Conservation (phyloP, 2,888 invertebrate species). For the Pasiphila rectangulata region DNA sequence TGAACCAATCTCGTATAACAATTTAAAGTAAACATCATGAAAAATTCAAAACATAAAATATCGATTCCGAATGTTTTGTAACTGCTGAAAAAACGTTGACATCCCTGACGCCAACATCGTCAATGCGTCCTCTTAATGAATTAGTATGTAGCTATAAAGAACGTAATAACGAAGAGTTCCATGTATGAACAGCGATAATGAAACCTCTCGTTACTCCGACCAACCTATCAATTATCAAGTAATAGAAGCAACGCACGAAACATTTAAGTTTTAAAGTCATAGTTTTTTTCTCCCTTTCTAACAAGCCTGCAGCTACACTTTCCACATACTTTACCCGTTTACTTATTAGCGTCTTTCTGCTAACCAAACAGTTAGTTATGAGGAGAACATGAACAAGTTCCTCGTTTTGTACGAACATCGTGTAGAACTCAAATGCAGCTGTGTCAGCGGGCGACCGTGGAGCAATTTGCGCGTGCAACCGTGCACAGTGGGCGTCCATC, state of each 20-base stretch:
- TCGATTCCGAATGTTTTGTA: too few relatives aligned
- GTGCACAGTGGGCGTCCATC: constrained; percentile 70
- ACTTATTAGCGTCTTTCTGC: constrained; percentile 43
- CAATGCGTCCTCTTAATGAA: too few relatives aligned
- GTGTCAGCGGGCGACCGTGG: constrained; percentile 62
- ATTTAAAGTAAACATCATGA: too few relatives aligned
- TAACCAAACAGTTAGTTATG: constrained; percentile 49
- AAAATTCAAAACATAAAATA: too few relatives aligned
- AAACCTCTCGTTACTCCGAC: neutral
- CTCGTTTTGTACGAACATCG: constrained; percentile 56
- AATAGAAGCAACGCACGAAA: neutral
- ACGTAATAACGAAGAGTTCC: too few relatives aligned
- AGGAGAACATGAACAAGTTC: constrained; percentile 44
- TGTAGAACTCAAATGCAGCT: constrained; percentile 51
- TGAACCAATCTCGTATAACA: too few relatives aligned
- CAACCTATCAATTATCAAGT: neutral
- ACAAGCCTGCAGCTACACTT: constrained; percentile 20
- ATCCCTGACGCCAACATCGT: too few relatives aligned
- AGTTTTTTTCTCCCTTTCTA: neutral
- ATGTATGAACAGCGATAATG: too few relatives aligned
- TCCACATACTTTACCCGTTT: constrained; percentile 29
- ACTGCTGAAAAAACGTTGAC: too few relatives aligned
- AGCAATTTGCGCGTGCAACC: constrained; percentile 73
- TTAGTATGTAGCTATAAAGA: too few relatives aligned
- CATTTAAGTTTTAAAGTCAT: neutral